Evolutionary conservation across 2,113 vertebrate genomes (phyloP).

Genomic region (Stegostoma tigrinum): DNA sequence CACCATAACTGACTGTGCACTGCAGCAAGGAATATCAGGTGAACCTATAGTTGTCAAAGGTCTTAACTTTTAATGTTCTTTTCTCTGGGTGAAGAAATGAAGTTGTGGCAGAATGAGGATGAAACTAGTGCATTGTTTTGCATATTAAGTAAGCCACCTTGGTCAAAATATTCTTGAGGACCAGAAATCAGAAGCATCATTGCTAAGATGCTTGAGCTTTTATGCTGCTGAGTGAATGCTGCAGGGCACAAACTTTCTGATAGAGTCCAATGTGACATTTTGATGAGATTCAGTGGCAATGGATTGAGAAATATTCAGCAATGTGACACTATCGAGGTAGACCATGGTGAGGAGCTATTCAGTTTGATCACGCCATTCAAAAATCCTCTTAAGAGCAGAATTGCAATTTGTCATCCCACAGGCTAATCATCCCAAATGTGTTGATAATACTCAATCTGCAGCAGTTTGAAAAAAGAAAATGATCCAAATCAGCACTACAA

Average conservation of each 20-base stretch:
- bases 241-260: neutral
- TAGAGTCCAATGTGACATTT: neutral
- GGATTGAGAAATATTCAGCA: neutral
- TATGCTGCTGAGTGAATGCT: neutral
- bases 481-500: neutral
- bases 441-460: conserved; percentile 1
- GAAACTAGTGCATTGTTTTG: neutral
- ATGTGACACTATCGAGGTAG: neutral
- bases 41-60: neutral
- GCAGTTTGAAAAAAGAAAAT: neutral
- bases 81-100: neutral
- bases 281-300: neutral
- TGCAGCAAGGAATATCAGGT: neutral
- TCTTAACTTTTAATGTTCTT: neutral
- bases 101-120: neutral
- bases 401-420: neutral
- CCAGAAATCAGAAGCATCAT: neutral
- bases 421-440: neutral
- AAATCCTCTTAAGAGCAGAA: conserved; percentile 1
- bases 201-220: neutral
- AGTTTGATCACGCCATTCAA: conserved; percentile 30
- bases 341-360: neutral
- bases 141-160: neutral
- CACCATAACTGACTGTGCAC: neutral
- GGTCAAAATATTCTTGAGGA: neutral